Evolutionary conservation across 2,888 invertebrate species (phyloP).

Genomic region (Phyllotreta striolata): DNA sequence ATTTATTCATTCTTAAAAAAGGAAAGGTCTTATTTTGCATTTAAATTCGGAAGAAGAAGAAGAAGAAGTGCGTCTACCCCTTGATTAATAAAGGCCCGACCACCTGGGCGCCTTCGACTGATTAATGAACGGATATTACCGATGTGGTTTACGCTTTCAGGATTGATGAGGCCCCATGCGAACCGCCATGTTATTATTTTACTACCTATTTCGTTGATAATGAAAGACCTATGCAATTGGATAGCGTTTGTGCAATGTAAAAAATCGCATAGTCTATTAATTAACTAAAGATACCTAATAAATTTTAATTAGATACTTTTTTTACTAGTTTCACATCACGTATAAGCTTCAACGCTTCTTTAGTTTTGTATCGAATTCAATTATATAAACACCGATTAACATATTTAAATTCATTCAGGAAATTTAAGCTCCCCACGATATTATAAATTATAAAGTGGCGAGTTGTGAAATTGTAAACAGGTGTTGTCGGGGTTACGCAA

Average conservation of each 20-base stretch:
- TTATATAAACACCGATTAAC: constrained; percentile 16
- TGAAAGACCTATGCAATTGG: too few species aligned
- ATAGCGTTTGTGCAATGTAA: too few species aligned
- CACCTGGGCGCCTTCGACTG: constrained; percentile 19
- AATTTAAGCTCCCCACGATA: constrained; percentile 24
- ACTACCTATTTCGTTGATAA: background rate
- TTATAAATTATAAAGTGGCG: constrained; percentile 36
- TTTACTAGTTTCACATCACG: too few species aligned
- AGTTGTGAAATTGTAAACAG: constrained; percentile 33
- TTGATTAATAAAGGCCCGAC: constrained; percentile 19
- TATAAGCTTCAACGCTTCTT: background rate
- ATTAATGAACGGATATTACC: constrained; percentile 20
- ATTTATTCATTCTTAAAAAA: constrained; percentile 17
- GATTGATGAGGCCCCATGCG: constrained; percentile 12
- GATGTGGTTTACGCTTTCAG: constrained; percentile 17
- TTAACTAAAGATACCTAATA: too few species aligned
- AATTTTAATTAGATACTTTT: too few species aligned
- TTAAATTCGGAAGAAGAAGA: constrained; percentile 11
- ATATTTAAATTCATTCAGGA: constrained; percentile 35
- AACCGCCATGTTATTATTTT: constrained; percentile 9
- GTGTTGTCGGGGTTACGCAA: constrained; percentile 25
- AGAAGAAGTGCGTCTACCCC: constrained; percentile 18
- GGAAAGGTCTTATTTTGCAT: constrained; percentile 21
- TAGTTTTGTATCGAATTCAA: constrained; percentile 19
- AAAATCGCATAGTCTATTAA: too few species aligned